Percentiles rank a stretch among this genome's conserved stretches.
Evolutionary conservation across 2,113 vertebrate species (phyloP).

Genomic region (Drymodes brunneopygia): DNA sequence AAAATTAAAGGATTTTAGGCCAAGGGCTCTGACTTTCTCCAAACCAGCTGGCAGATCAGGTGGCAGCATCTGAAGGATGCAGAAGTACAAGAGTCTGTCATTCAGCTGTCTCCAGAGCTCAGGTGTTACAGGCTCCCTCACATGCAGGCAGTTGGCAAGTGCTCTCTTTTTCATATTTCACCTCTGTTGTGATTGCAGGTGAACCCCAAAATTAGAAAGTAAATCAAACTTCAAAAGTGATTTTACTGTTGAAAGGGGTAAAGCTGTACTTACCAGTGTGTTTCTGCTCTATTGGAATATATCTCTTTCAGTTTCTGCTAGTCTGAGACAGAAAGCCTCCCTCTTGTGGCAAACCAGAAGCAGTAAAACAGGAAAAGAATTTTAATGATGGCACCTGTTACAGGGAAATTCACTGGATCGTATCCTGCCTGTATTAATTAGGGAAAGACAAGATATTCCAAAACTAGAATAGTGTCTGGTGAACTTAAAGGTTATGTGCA

Average conservation of each 20-base stretch:
- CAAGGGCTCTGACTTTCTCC: background rate
- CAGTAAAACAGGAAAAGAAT: background rate
- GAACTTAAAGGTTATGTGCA: background rate
- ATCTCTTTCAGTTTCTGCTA: background rate
- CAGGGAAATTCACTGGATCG: background rate
- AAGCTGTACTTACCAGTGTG: background rate
- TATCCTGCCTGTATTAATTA: background rate
- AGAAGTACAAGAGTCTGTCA: rapidly evolving
- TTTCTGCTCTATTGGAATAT: background rate
- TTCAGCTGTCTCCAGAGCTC: background rate
- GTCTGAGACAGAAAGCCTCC: constrained; percentile 11
- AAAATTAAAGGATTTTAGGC: background rate
- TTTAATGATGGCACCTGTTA: background rate
- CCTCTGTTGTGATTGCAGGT: background rate
- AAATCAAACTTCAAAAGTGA: background rate
- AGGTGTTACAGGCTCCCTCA: background rate
- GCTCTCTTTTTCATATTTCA: background rate
- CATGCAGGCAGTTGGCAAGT: background rate
- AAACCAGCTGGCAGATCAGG: rapidly evolving
- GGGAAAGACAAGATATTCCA: background rate
- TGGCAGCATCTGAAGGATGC: background rate
- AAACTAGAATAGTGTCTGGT: background rate
- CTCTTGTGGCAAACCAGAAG: constrained; percentile 35
- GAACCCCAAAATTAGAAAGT: background rate
- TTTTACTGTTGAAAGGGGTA: background rate